A percentile compares a stretch with the other conserved stretches of the same genome.
These are phyloP conservation scores for Stenopsyche tienmushanensis DNA, from an alignment of 1,140 invertebrate genomes.

Conservation along the genomic window DNA sequence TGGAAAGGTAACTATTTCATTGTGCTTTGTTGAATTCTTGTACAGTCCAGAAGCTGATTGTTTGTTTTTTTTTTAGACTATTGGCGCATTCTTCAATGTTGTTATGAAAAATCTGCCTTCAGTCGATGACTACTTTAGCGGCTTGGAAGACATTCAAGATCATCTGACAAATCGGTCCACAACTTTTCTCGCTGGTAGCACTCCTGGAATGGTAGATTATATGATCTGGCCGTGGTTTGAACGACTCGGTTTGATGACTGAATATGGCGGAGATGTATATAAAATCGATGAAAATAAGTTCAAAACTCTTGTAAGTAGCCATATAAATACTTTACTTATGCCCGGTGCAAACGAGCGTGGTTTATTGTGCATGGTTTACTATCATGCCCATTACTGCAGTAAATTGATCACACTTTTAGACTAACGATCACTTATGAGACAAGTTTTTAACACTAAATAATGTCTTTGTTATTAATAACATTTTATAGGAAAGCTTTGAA, in stretches of 20 bases:
- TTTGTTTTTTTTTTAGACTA: conserved; percentile 43
- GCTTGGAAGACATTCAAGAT: conserved; percentile 61
- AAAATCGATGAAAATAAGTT: conserved; percentile 46
- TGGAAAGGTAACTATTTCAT: conserved; percentile 48
- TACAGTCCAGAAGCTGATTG: not conserved
- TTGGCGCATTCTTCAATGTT: conserved; percentile 50
- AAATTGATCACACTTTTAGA: too few species aligned
- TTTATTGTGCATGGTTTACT: too few species aligned
- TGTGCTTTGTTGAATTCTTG: not conserved
- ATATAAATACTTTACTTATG: conserved; percentile 6
- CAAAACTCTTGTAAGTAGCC: not conserved
- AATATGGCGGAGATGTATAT: conserved; percentile 56
- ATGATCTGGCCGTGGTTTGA: conserved; percentile 93
- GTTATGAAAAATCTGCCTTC: conserved; percentile 6
- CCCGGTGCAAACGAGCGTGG: too few species aligned
- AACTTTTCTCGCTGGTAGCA: conserved; percentile 67
- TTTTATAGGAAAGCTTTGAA: too few species aligned
- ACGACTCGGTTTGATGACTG: conserved; percentile 57
- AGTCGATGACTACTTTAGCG: conserved; percentile 40
- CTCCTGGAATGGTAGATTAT: conserved; percentile 80
- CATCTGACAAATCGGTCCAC: conserved; percentile 64
- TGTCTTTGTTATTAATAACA: too few species aligned
- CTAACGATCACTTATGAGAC: too few species aligned
- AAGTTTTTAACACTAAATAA: too few species aligned
- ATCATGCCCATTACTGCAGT: too few species aligned